A percentile compares a stretch with the other conserved stretches of the same genome.
phyloP scores from a whole-genome alignment of 30 jellyfish, hydroid and myxozoan genomes.

The Aurelia aurita complex sp. Pacific region DNA sequence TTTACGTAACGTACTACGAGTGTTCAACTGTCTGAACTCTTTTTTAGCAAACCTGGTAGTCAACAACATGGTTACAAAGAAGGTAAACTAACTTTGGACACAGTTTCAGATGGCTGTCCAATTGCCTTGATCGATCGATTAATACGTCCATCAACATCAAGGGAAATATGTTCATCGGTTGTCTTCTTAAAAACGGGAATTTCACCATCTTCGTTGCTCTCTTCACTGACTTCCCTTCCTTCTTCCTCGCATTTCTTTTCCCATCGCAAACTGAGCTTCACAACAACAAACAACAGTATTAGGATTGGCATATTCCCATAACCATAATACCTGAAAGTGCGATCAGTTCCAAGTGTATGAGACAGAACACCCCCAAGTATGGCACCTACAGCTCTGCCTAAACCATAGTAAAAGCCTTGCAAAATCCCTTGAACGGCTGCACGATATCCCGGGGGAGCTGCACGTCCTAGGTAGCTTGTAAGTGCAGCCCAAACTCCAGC shows the following conservation, averaged over 20 bases:
- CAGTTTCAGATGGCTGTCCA: no score
- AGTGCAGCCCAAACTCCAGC: conserved; percentile 99
- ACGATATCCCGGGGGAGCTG: conserved; percentile 98
- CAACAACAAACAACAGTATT: conserved; percentile 46
- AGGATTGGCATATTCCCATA: conserved; percentile 86
- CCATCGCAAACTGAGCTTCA: conserved; percentile 36
- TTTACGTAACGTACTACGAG: no score
- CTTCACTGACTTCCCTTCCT: conserved; percentile 43
- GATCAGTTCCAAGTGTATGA: conserved; percentile 92
- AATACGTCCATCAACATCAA: conserved; percentile 12
- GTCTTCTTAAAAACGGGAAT: conserved; percentile 27
- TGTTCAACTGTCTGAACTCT: no score
- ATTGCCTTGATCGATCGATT: no score
- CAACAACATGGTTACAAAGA: no score
- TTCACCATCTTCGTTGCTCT: conserved; percentile 40
- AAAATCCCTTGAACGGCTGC: conserved; percentile 99
- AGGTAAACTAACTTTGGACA: no score
- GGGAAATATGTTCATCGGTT: neutral
- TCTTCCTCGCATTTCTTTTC: conserved; percentile 33
- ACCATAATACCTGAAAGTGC: conserved; percentile 89
- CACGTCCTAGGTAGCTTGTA: conserved; percentile 95
- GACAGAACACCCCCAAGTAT: conserved; percentile 96
- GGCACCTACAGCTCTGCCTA: conserved; percentile 99
- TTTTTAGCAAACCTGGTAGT: no score
- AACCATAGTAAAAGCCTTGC: conserved; percentile 98